phyloP scores from a whole-genome alignment of 2,797 vertebrate species.

The Dicrostonyx torquatus region DNA sequence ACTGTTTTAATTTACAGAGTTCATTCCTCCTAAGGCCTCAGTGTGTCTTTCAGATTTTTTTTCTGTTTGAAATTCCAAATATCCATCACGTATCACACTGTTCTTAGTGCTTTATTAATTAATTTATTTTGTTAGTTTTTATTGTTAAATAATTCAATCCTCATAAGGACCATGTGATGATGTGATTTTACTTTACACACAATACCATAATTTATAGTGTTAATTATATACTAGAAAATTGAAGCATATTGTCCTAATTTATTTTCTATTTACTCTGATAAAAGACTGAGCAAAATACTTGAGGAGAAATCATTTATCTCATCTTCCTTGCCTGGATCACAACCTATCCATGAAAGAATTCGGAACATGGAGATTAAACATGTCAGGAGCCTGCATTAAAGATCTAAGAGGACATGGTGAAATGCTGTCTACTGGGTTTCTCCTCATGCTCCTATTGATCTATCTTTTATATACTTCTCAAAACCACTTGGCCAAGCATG shows the following conservation, averaged over 20 bases:
- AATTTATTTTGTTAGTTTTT: not conserved
- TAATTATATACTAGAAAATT: not conserved
- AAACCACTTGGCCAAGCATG: not conserved
- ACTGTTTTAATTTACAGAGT: accelerated
- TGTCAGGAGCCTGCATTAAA: not conserved
- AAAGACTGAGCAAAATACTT: not conserved
- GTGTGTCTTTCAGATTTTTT: not conserved
- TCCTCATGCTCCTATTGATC: not conserved
- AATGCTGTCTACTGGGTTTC: not conserved
- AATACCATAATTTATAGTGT: not conserved
- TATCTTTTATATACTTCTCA: not conserved
- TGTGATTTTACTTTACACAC: too few species aligned
- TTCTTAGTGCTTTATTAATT: too few species aligned
- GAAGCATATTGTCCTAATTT: not conserved
- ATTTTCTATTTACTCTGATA: not conserved
- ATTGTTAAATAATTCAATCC: not conserved
- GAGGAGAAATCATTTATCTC: not conserved
- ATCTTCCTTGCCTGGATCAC: not conserved
- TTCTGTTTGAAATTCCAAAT: not conserved
- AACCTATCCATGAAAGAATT: not conserved
- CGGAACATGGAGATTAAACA: not conserved
- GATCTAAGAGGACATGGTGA: not conserved
- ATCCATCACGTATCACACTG: not conserved
- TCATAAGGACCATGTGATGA: not conserved
- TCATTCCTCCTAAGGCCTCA: not conserved